Conservation (phyloP, 2,113 vertebrate genomes). For the Semicossyphus pulcher region DNA sequence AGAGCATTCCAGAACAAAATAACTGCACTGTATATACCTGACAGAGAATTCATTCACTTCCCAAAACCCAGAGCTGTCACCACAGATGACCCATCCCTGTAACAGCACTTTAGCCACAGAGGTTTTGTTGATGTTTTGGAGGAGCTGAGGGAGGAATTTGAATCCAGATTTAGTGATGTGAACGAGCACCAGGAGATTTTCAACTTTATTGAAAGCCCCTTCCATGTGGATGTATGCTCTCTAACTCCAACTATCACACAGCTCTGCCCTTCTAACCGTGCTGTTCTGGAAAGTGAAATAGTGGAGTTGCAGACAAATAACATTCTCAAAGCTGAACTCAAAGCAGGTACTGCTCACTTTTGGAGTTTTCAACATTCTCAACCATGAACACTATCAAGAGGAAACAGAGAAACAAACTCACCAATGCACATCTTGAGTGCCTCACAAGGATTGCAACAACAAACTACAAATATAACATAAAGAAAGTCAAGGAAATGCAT, state of each 20-base stretch:
- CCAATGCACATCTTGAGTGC: no score
- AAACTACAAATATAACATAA: no score
- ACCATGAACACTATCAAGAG: no score
- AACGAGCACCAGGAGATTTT: neutral
- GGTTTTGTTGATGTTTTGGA: neutral
- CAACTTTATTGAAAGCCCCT: neutral
- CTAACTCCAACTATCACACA: no score
- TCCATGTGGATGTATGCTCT: neutral
- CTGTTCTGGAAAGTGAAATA: neutral
- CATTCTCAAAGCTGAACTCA: no score
- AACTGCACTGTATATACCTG: neutral
- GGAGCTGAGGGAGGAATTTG: neutral
- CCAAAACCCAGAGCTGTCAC: conserved; percentile 12
- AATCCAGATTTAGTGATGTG: neutral
- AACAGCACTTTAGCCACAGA: neutral
- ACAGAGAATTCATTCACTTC: neutral
- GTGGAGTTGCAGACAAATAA: no score
- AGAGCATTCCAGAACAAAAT: neutral
- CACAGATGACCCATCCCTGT: conserved; percentile 7
- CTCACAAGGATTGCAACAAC: no score
- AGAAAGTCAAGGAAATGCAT: no score
- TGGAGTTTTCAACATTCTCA: no score
- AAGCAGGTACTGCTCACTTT: no score
- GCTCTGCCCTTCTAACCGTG: neutral
- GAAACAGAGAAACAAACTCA: no score